Evolutionary conservation across 2,797 vertebrate genomes (phyloP).

Genomic region (Eleutherodactylus coqui): DNA sequence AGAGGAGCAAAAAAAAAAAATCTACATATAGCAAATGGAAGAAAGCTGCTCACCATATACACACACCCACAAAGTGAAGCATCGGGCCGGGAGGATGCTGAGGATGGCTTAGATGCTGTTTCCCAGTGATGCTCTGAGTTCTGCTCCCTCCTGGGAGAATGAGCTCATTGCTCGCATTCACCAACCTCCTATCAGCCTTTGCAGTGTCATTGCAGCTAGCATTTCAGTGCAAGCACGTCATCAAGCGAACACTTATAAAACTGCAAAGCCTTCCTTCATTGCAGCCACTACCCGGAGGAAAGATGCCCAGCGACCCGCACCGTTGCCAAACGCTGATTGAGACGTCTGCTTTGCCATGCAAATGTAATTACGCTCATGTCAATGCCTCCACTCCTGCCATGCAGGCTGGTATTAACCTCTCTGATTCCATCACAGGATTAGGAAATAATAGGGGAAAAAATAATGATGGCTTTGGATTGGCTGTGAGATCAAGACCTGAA

Average conservation of each 20-base stretch:
- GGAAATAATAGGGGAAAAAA: neutral
- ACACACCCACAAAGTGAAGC: constrained; percentile 70
- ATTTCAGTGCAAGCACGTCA: constrained; percentile 68
- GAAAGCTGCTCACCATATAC: constrained; percentile 74
- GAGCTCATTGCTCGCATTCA: constrained; percentile 68
- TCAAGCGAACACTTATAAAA: constrained; percentile 58
- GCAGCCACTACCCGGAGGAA: neutral
- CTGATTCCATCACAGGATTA: neutral
- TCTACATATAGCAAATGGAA: constrained; percentile 33
- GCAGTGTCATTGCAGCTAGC: constrained; percentile 72
- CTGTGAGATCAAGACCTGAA: neutral
- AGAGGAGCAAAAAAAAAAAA: constrained; percentile 46
- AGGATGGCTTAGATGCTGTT: constrained; percentile 67
- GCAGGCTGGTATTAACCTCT: neutral
- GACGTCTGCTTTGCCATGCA: neutral
- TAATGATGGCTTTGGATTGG: neutral
- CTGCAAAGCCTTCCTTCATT: constrained; percentile 57
- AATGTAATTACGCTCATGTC: neutral
- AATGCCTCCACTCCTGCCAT: neutral
- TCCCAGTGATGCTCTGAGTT: constrained; percentile 64
- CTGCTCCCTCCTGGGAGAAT: constrained; percentile 67
- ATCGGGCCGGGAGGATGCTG: constrained; percentile 67
- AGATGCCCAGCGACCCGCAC: neutral
- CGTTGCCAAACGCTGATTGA: neutral
- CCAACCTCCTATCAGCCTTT: constrained; percentile 72